A percentile compares a stretch with the other conserved stretches of the same genome.
Evolutionary conservation across 2,797 vertebrate species (phyloP).

Genomic region (Falco novaeseelandiae): DNA sequence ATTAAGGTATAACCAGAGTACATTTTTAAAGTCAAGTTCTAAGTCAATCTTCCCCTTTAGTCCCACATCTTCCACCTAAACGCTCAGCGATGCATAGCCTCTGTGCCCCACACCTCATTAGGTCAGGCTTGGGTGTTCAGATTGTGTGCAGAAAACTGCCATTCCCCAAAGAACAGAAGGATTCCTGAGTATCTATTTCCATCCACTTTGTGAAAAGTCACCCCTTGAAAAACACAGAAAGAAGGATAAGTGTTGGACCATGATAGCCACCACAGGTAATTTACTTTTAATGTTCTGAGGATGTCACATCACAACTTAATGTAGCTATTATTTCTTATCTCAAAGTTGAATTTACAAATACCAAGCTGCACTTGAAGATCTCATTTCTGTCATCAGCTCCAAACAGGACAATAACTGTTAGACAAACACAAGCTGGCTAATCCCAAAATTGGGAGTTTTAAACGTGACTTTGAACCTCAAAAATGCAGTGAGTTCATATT

Average conservation of each 20-base stretch:
- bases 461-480: background rate
- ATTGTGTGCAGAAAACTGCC: background rate
- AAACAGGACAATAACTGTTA: background rate
- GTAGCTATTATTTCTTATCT: background rate
- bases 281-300: background rate
- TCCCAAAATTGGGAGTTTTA: background rate
- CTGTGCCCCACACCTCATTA: fast-evolving
- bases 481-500: background rate
- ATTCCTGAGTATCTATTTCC: background rate
- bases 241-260: background rate
- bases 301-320: background rate
- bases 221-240: background rate
- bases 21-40: background rate
- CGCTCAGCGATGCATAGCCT: background rate
- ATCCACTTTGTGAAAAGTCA: background rate
- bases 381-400: background rate
- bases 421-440: background rate
- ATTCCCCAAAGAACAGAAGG: background rate
- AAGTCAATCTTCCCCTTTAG: background rate
- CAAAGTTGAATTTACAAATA: background rate
- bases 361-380: background rate
- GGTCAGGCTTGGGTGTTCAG: fast-evolving
- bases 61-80: background rate
- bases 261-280: background rate
- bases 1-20: background rate